Evolutionary conservation across 2,797 vertebrate genomes (phyloP).

Genomic region (Cyclopterus lumpus): DNA sequence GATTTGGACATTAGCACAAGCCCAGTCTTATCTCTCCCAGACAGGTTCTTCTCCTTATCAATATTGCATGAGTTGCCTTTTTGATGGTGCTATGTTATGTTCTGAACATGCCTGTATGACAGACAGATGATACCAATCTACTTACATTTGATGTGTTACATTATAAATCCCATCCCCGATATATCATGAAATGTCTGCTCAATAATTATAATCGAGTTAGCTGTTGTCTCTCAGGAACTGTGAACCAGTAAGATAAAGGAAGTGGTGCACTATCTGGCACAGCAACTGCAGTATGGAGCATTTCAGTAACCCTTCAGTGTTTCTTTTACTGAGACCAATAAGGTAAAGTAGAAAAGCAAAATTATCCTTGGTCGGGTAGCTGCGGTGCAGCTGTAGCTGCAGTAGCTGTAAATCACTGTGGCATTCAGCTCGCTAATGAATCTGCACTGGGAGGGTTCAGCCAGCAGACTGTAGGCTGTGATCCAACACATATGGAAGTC

Average conservation of each 20-base stretch:
- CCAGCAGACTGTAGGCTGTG: conserved; percentile 48
- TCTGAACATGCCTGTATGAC: conserved; percentile 37
- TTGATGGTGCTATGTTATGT: conserved; percentile 42
- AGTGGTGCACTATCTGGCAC: conserved; percentile 18
- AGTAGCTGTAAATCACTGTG: conserved; percentile 75
- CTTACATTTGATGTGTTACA: conserved; percentile 37
- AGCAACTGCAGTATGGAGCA: conserved; percentile 6
- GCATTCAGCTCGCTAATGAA: conserved; percentile 71
- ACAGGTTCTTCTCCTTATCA: conserved; percentile 64
- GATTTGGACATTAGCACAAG: conserved; percentile 41
- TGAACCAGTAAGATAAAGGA: conserved; percentile 23
- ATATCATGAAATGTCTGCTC: conserved; percentile 35
- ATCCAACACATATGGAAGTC: conserved; percentile 61
- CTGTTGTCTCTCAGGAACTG: conserved; percentile 23
- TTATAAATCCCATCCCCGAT: conserved; percentile 47
- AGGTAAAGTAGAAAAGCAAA: conserved; percentile 59
- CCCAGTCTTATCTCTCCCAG: conserved; percentile 51
- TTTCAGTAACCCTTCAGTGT: conserved; percentile 34
- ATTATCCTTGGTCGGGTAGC: conserved; percentile 46
- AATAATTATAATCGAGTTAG: conserved; percentile 54
- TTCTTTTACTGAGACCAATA: conserved; percentile 59
- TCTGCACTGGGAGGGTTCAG: conserved; percentile 64
- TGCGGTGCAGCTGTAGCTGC: conserved; percentile 65
- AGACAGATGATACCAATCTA: conserved; percentile 36
- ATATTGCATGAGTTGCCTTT: conserved; percentile 55